Evolutionary conservation across 2,888 invertebrate genomes (phyloP).

Genomic region (Formica aserva): DNA sequence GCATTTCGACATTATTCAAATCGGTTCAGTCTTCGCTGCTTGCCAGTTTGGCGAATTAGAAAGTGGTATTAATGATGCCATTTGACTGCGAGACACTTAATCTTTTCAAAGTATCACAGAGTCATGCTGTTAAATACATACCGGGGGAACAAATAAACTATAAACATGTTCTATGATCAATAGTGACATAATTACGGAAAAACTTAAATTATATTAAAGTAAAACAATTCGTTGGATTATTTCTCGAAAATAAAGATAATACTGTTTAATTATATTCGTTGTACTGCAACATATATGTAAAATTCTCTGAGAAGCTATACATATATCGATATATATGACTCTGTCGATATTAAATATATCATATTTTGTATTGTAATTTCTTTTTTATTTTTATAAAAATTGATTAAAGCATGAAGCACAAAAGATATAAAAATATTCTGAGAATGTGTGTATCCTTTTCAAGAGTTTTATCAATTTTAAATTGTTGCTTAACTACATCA

Average conservation of each 20-base stretch:
- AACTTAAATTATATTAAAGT: neutral
- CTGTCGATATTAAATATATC: neutral
- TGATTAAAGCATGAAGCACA: neutral
- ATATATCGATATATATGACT: neutral
- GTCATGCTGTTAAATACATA: slow-evolving; percentile 24
- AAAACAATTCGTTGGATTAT: neutral
- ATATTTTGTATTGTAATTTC: neutral
- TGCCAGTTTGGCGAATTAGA: slow-evolving; percentile 31
- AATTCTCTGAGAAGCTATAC: neutral
- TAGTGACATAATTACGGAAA: neutral
- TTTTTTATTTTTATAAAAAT: neutral
- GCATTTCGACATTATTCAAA: slow-evolving; percentile 38
- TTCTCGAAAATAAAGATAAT: neutral
- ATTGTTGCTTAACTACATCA: neutral
- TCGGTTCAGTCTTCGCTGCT: neutral
- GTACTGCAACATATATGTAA: neutral
- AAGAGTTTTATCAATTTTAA: neutral
- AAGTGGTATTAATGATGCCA: slow-evolving; percentile 33
- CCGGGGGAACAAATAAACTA: neutral
- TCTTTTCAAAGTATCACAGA: slow-evolving; percentile 18
- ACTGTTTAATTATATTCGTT: neutral
- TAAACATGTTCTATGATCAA: slow-evolving; percentile 2
- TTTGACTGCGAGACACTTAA: slow-evolving; percentile 39
- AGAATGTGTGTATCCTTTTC: neutral
- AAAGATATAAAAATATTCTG: neutral